A percentile compares a stretch with the other conserved stretches of the same genome.
Conservation (phyloP, 1,140 invertebrate genomes). For the Agrilus planipennis region DNA sequence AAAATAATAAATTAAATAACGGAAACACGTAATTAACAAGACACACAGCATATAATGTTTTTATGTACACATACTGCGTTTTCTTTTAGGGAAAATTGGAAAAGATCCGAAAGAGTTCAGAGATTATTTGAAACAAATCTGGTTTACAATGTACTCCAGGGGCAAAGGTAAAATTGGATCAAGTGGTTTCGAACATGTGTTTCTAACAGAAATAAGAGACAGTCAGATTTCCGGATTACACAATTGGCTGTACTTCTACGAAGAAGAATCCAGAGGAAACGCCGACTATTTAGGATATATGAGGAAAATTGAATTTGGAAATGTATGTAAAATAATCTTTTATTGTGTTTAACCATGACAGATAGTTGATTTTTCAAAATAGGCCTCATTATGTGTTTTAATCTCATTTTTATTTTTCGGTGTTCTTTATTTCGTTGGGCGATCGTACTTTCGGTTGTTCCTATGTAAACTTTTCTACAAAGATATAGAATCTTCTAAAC, state of each 20-base stretch:
- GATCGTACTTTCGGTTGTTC: too few relatives aligned
- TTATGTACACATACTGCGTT: too few relatives aligned
- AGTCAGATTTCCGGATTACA: conserved; percentile 69
- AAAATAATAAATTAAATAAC: neutral
- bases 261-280: conserved; percentile 51
- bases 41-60: neutral
- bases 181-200: conserved; percentile 79
- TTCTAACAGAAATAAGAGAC: conserved; percentile 70
- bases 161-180: conserved; percentile 63
- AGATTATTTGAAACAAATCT: conserved; percentile 59
- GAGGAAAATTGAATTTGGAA: conserved; percentile 53
- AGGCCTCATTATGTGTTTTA: too few relatives aligned
- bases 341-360: too few relatives aligned
- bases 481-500: too few relatives aligned
- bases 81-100: conserved; percentile 32
- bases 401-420: too few relatives aligned
- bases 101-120: conserved; percentile 55
- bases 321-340: conserved; percentile 50
- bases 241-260: conserved; percentile 78
- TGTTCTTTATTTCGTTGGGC: too few relatives aligned
- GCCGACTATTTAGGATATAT: conserved; percentile 73
- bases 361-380: too few relatives aligned
- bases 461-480: too few relatives aligned
- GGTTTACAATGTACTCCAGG: conserved; percentile 72
- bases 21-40: neutral